These are phyloP conservation scores for Hormaphis cornu DNA, from an alignment of 1,140 invertebrate species.

Conservation along the genomic window DNA sequence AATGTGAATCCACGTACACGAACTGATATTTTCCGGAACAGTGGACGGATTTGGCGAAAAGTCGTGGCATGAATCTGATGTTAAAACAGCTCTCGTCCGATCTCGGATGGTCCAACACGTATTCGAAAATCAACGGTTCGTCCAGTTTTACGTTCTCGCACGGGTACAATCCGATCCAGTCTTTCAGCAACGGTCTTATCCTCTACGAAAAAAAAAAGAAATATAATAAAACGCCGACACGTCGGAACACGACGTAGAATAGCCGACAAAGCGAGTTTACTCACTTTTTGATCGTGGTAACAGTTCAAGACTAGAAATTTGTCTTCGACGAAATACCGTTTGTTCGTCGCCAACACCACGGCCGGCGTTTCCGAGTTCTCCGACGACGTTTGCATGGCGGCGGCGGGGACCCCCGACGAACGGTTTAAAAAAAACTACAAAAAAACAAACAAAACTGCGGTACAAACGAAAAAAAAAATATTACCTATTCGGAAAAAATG, in stretches of 20 bases:
- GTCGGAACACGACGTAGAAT: too few relatives aligned
- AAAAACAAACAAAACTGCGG: too few relatives aligned
- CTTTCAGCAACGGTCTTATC: slow-evolving; percentile 8
- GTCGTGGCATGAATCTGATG: slow-evolving; percentile 6
- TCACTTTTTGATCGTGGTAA: neutral
- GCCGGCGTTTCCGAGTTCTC: neutral
- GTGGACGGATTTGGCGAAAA: slow-evolving; percentile 8
- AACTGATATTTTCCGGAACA: slow-evolving; percentile 23
- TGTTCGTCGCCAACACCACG: neutral
- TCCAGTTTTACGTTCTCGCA: neutral
- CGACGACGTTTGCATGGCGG: too few relatives aligned
- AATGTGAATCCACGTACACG: slow-evolving; percentile 12
- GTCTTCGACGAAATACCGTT: neutral
- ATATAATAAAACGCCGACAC: neutral
- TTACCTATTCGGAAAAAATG: too few relatives aligned
- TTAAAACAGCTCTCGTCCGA: neutral
- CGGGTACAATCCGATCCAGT: slow-evolving; percentile 21
- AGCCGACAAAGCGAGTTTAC: too few relatives aligned
- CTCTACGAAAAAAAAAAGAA: neutral
- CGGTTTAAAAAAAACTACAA: too few relatives aligned
- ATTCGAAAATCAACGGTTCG: slow-evolving; percentile 22
- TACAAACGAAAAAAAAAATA: too few relatives aligned
- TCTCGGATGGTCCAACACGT: slow-evolving; percentile 4
- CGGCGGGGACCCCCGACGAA: too few relatives aligned
- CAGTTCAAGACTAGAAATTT: neutral